Base-by-base conservation (phyloP, 2,888 invertebrate genomes). In the Matsumyia berberina region DNA sequence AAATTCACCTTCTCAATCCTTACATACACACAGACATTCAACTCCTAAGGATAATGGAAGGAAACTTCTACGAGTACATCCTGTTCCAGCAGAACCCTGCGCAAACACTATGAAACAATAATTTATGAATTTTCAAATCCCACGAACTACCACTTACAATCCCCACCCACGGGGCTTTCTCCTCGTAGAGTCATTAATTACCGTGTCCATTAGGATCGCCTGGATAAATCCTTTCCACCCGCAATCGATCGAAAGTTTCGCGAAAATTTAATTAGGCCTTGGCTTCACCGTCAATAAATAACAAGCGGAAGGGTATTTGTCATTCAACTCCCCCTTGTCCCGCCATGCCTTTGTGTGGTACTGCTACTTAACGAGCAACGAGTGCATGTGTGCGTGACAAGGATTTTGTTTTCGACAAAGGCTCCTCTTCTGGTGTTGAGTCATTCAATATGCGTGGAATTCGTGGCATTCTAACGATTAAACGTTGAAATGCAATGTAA, bases 111-210 rank as follows among this genome's bases (percentile, higher is more conserved):
- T 7, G 19, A 49, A 29, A 2, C 53, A 53, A 31, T 17, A 33
- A 35, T 55, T 55, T 55, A 55, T 55, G 33, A 55, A 33, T 55
- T 53, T 33, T 15, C 24, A 46, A 46, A 24, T 33, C 24, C 33
- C 15, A 12, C 33, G 4, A 3, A 53, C 33, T 19, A 53, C 11
- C 9, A 29, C 12, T 15, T 33, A 0, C 9, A 46, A 11, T 1
- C 17, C 7, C 46, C 0, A 3, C 4, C 24, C 1, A 17, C 19
- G 19, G 12, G n/a, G 5, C n/a, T n/a, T n/a, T n/a, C n/a, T n/a
- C n/a, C 15, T 7, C 5, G 9, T 15, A 33, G 8, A 55, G 15
- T 33, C 17, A 55, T 55, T 55, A 55, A 55, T 55, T 55, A 55
- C 8, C 35, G 11, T 5, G 15, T 35, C 17, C 55, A 55, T 33